Conservation (phyloP, 2,797 vertebrate species). For the Pampus argenteus region DNA sequence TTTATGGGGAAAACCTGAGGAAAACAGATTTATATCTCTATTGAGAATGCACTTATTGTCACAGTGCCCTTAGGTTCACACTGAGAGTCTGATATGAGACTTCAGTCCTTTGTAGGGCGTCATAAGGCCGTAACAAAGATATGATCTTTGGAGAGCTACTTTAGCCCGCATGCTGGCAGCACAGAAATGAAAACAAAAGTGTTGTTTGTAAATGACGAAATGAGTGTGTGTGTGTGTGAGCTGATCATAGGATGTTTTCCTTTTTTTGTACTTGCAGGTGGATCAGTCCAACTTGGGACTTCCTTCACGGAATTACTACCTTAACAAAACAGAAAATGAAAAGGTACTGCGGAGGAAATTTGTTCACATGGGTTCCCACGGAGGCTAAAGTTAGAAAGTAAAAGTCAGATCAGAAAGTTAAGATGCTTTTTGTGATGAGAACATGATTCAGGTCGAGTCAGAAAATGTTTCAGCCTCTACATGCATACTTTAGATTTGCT, state of each 20-base stretch:
- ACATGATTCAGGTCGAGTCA: background rate
- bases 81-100: conserved; percentile 7
- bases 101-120: conserved; percentile 1
- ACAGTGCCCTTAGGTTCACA: background rate
- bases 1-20: too few relatives aligned
- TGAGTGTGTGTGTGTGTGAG: background rate
- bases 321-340: conserved; percentile 96
- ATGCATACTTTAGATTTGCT: conserved; percentile 48
- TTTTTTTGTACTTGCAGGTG: conserved; percentile 82
- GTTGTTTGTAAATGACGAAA: conserved; percentile 24
- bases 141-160: conserved; percentile 14
- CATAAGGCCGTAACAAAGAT: conserved; percentile 32
- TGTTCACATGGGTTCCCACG: background rate
- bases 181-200: conserved; percentile 44
- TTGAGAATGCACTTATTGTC: conserved; percentile 5
- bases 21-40: conserved; percentile 15
- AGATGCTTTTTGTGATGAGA: background rate
- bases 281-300: conserved; percentile 95
- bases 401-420: background rate
- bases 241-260: conserved; percentile 39
- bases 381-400: background rate
- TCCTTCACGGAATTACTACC: conserved; percentile 95
- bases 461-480: conserved; percentile 30
- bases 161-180: conserved; percentile 7
- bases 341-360: conserved; percentile 83